Evolutionary conservation across 1,140 invertebrate species (phyloP).

Genomic region (Eumeta japonica): DNA sequence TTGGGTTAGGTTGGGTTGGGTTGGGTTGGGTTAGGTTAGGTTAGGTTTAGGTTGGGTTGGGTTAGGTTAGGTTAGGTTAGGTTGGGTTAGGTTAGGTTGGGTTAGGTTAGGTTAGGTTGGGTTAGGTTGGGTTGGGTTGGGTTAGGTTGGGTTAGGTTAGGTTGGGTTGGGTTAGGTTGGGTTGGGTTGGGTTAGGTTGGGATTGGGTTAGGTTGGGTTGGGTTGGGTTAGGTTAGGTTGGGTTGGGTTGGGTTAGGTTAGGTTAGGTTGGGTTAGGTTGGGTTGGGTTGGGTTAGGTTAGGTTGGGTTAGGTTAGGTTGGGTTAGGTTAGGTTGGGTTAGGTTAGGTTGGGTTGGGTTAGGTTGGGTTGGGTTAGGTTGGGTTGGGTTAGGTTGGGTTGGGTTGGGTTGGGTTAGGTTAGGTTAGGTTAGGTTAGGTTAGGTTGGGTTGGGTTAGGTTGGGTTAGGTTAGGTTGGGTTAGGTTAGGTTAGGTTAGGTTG

Average conservation of each 20-base stretch:
- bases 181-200: no score
- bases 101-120: constrained; percentile 4
- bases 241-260: constrained; percentile 4
- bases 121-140: constrained; percentile 3
- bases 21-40: constrained; percentile 3
- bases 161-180: constrained; percentile 3
- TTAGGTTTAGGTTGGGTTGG: constrained; percentile 3
- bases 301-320: constrained; percentile 4
- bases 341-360: neutral
- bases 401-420: constrained; percentile 1
- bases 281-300: constrained; percentile 2
- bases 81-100: constrained; percentile 3
- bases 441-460: constrained; percentile 1
- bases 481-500: neutral
- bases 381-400: constrained; percentile 4
- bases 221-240: constrained; percentile 3
- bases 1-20: constrained; percentile 1
- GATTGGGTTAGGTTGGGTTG: constrained; percentile 3
- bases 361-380: constrained; percentile 3
- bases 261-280: neutral
- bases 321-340: neutral
- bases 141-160: constrained; percentile 4
- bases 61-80: constrained; percentile 4
- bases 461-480: neutral
- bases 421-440: constrained; percentile 4